Evolutionary conservation across 2,888 invertebrate species (phyloP).

Genomic region (Athripsodes cinereus): DNA sequence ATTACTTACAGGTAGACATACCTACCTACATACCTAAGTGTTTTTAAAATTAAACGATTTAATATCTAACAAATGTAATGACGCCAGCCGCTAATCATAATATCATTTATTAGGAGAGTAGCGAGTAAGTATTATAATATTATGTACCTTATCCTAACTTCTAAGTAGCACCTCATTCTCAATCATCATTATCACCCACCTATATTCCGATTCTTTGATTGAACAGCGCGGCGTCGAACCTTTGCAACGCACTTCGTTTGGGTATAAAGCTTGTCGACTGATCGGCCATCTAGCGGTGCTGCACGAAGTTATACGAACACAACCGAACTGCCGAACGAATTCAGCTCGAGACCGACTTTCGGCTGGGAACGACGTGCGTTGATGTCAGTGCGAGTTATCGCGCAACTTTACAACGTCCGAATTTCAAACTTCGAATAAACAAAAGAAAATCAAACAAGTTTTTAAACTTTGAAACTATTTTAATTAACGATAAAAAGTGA

Average conservation of each 20-base stretch:
- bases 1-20: no score
- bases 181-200: neutral
- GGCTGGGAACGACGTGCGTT: constrained; percentile 22
- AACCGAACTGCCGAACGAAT: constrained; percentile 6
- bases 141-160: no score
- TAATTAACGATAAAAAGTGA: neutral
- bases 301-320: constrained; percentile 13
- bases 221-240: neutral
- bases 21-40: no score
- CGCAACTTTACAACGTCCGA: constrained; percentile 17
- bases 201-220: neutral
- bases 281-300: constrained; percentile 18
- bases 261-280: neutral
- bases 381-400: constrained; percentile 11
- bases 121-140: no score
- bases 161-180: no score
- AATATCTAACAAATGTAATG: no score
- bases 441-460: neutral
- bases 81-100: no score
- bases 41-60: no score
- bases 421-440: constrained; percentile 14
- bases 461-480: neutral
- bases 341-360: constrained; percentile 23
- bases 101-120: no score
- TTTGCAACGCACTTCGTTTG: neutral